A percentile compares a stretch with the other conserved stretches of the same genome.
These are phyloP conservation scores for Spialia ferax DNA, from an alignment of 2,888 invertebrate genomes.

Conservation along the genomic window DNA sequence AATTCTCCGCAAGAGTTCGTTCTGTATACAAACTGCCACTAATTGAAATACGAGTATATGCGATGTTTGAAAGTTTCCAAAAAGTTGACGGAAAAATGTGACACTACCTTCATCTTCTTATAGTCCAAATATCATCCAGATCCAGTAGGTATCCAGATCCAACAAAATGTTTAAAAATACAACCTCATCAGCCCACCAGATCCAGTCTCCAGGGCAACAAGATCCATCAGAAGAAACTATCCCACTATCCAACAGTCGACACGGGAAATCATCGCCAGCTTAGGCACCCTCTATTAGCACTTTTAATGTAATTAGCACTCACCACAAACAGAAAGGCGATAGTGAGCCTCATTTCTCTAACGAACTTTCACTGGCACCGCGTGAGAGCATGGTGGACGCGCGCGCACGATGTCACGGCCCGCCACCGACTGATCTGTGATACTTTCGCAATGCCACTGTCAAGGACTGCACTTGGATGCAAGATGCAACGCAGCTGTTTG, in stretches of 20 bases:
- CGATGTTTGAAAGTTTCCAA: neutral
- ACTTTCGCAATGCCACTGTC: conserved; percentile 64
- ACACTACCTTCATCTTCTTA: neutral
- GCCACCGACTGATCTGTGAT: conserved; percentile 69
- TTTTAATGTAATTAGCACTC: conserved; percentile 74
- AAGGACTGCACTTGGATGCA: conserved; percentile 72
- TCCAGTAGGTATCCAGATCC: neutral
- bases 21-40: conserved; percentile 20
- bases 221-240: conserved; percentile 26
- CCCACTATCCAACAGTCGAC: conserved; percentile 11
- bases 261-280: conserved; percentile 18
- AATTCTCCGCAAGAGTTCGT: conserved; percentile 15
- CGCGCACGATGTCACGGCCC: conserved; percentile 66
- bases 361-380: conserved; percentile 81
- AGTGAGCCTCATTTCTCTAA: conserved; percentile 81
- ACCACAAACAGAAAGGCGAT: conserved; percentile 84
- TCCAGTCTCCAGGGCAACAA: conserved; percentile 11
- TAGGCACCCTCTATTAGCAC: conserved; percentile 46
- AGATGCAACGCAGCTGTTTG: conserved; percentile 61
- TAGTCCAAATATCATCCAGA: too few species aligned
- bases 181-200: conserved; percentile 24
- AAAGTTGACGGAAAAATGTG: neutral
- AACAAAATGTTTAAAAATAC: conserved; percentile 16
- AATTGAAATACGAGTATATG: too few species aligned
- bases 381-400: conserved; percentile 70